Conservation (phyloP, 35 echinoderm and acorn worm genomes). For the Ophiothrix spiculata region DNA sequence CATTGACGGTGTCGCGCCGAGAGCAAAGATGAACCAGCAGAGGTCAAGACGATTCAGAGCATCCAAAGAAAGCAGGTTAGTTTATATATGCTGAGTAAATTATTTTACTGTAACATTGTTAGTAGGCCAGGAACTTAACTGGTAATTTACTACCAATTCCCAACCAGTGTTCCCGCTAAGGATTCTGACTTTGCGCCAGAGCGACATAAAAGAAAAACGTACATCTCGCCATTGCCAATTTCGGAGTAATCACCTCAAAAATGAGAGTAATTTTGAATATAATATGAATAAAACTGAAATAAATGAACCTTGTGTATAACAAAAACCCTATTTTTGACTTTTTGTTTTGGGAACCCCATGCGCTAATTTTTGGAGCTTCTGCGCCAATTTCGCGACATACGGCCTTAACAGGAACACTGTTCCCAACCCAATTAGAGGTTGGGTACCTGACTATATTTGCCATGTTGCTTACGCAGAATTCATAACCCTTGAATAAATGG, state of each 20-base stretch:
- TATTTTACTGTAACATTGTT: not conserved
- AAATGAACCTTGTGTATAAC: too few relatives aligned
- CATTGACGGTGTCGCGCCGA: conserved; percentile 95
- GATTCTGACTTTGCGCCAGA: not conserved
- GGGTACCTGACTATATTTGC: too few relatives aligned
- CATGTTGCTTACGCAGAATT: too few relatives aligned
- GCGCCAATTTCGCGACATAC: too few relatives aligned
- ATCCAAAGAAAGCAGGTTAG: conserved; percentile 82
- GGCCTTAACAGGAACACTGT: too few relatives aligned
- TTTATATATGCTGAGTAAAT: not conserved
- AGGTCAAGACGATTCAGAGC: conserved; percentile 91
- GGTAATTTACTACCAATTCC: not conserved
- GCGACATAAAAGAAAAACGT: not conserved
- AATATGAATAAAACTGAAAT: too few relatives aligned
- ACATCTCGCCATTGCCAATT: not conserved
- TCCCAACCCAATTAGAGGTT: too few relatives aligned
- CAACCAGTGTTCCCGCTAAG: not conserved
- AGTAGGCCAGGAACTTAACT: not conserved
- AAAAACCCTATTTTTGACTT: too few relatives aligned
- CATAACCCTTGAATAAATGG: too few relatives aligned
- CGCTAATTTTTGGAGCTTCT: too few relatives aligned
- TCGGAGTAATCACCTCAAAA: not conserved
- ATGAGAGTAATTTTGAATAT: too few relatives aligned
- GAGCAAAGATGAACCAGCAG: conserved; percentile 99
- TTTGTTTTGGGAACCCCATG: too few relatives aligned